Conservation (phyloP, 2,888 invertebrate species). For the Megamerina dolium region DNA sequence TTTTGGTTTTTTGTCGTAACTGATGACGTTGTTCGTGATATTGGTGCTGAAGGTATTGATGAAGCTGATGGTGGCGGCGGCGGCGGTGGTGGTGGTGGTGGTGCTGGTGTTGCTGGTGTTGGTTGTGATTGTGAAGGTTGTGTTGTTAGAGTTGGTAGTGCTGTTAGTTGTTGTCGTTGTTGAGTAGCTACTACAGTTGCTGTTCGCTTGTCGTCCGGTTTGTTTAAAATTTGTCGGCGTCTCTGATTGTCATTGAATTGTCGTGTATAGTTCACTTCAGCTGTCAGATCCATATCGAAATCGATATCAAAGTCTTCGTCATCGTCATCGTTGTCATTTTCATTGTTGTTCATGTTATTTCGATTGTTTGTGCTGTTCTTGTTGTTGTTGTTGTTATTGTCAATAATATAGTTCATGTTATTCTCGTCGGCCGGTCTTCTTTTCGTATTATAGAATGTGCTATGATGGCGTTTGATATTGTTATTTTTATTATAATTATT, state of each 20-base stretch:
- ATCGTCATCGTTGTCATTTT: too few species aligned
- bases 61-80: conserved; percentile 1
- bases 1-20: not conserved
- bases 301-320: conserved; percentile 33
- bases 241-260: conserved; percentile 13
- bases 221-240: conserved; percentile 11
- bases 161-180: too few species aligned
- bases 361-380: not conserved
- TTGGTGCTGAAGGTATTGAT: conserved; percentile 5
- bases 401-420: conserved; percentile 7
- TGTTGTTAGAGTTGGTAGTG: conserved; percentile 8
- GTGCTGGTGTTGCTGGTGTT: too few species aligned
- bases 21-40: conserved; percentile 1
- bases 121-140: not conserved
- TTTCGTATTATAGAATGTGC: too few species aligned
- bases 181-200: too few species aligned
- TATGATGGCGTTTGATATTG: too few species aligned
- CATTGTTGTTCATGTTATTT: not conserved
- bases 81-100: too few species aligned
- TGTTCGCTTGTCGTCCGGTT: conserved; percentile 11
- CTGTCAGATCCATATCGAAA: conserved; percentile 28
- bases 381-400: conserved; percentile 5
- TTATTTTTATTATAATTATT: too few species aligned
- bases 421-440: too few species aligned
- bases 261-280: conserved; percentile 14